A percentile compares a stretch with the other conserved stretches of the same genome.
Conservation (phyloP, 53 echinoderm and acorn worm genomes). For the Pentamera pediparva region DNA sequence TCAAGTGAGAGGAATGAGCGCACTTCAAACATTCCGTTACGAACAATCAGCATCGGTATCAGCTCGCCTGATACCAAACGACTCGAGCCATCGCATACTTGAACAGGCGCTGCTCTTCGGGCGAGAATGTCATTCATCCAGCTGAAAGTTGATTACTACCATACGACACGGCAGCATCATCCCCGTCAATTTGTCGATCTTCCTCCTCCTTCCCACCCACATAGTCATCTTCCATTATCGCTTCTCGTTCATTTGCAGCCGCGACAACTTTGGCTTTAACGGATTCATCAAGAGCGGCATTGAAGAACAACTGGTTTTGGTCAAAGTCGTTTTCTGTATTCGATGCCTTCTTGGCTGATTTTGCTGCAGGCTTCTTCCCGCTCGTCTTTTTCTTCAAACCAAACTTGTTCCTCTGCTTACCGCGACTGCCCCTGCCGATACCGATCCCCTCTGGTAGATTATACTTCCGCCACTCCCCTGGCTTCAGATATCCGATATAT, state of each 20-base stretch:
- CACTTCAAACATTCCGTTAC: too few species aligned
- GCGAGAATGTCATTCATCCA: too few species aligned
- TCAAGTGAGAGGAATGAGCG: too few species aligned
- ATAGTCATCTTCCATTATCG: not conserved
- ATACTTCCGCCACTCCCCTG: conserved; percentile 8
- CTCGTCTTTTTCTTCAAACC: not conserved
- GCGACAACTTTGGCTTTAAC: not conserved
- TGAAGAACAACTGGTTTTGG: conserved; percentile 8
- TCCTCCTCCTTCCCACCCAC: not conserved
- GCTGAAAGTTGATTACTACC: too few species aligned
- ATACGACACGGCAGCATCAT: too few species aligned
- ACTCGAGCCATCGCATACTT: too few species aligned
- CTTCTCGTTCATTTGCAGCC: not conserved
- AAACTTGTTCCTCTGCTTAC: conserved; percentile 16
- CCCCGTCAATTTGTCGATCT: not conserved
- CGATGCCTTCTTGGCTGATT: not conserved
- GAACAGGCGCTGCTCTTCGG: too few species aligned
- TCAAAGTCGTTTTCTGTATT: not conserved
- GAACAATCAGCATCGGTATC: too few species aligned
- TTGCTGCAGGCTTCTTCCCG: not conserved
- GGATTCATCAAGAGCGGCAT: not conserved
- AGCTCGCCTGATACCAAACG: too few species aligned
- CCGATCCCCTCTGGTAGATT: conserved; percentile 10
- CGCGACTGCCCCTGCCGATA: not conserved
- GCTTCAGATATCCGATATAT: conserved; percentile 30